Percentiles rank a stretch among this genome's conserved stretches.
These are phyloP conservation scores for Cottus gobio DNA, from an alignment of 2,113 vertebrate species.

Conservation along the genomic window DNA sequence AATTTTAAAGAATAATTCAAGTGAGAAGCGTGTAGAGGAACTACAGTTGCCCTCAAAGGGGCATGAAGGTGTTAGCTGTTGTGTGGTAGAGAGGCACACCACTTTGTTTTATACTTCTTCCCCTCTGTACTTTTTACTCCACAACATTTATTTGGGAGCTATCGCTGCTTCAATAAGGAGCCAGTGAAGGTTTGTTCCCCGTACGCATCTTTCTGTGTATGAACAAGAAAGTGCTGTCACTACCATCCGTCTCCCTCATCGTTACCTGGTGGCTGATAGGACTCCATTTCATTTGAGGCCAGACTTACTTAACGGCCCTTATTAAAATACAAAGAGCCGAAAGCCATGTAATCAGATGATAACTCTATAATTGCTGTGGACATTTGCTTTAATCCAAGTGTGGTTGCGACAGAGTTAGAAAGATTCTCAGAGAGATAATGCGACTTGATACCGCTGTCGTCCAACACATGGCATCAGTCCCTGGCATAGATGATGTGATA, in stretches of 20 bases:
- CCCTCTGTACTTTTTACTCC: not conserved
- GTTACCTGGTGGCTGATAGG: constrained; percentile 23
- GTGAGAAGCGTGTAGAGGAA: not conserved
- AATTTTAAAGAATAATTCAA: constrained; percentile 15
- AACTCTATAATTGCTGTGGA: constrained; percentile 64
- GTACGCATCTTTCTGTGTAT: not conserved
- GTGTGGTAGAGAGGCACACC: not conserved
- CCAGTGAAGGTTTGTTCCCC: not conserved
- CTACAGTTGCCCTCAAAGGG: not conserved
- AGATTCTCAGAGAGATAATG: constrained; percentile 38
- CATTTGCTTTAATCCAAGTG: constrained; percentile 62
- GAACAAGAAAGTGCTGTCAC: not conserved
- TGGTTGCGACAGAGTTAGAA: constrained; percentile 59
- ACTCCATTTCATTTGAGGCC: constrained; percentile 50
- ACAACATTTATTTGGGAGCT: not conserved
- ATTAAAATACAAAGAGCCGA: constrained; percentile 66
- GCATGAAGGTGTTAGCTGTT: not conserved
- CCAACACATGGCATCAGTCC: constrained; percentile 28
- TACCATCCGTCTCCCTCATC: constrained; percentile 7
- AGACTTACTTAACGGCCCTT: constrained; percentile 56
- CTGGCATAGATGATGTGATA: not conserved
- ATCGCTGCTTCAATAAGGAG: not conserved
- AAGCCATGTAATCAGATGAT: constrained; percentile 71
- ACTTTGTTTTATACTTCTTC: not conserved
- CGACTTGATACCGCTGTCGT: constrained; percentile 15